Evolutionary conservation across 2,888 invertebrate genomes (phyloP).

Genomic region (Ischnus inquisitorius): DNA sequence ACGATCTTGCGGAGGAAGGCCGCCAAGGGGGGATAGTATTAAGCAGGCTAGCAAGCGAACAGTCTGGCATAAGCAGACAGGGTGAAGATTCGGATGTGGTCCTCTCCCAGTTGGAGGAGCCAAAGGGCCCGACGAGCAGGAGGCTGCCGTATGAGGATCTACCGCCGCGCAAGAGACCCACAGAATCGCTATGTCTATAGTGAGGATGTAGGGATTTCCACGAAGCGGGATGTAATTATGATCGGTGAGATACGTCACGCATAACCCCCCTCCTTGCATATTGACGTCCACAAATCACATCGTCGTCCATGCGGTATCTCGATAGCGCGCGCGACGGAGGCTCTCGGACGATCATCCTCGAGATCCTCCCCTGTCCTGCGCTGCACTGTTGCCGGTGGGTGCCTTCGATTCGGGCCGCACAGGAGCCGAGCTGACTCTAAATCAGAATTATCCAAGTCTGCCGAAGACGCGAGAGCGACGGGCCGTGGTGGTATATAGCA

Average conservation of each 20-base stretch:
- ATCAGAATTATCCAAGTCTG: conserved; percentile 67
- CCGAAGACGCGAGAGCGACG: conserved; percentile 61
- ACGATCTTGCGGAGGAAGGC: conserved; percentile 45
- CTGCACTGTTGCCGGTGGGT: conserved; percentile 25
- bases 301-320: conserved; percentile 80
- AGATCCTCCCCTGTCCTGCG: conserved; percentile 44
- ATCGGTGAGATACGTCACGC: conserved; percentile 85
- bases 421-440: conserved; percentile 56
- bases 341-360: conserved; percentile 55
- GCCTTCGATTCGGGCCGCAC: conserved; percentile 44
- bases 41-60: conserved; percentile 29
- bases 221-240: conserved; percentile 85
- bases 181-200: conserved; percentile 21
- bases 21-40: conserved; percentile 8
- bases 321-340: conserved; percentile 68
- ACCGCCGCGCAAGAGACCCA: conserved; percentile 10
- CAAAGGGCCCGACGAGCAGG: conserved; percentile 51
- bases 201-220: conserved; percentile 74
- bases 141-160: conserved; percentile 48
- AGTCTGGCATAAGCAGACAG: conserved; percentile 41
- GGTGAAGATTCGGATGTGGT: conserved; percentile 59
- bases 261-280: conserved; percentile 78
- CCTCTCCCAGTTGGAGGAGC: conserved; percentile 61
- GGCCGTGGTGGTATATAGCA: conserved; percentile 32
- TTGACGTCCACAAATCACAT: conserved; percentile 85